phyloP scores from a whole-genome alignment of 2,888 invertebrate genomes.

The Volucella inflata region DNA sequence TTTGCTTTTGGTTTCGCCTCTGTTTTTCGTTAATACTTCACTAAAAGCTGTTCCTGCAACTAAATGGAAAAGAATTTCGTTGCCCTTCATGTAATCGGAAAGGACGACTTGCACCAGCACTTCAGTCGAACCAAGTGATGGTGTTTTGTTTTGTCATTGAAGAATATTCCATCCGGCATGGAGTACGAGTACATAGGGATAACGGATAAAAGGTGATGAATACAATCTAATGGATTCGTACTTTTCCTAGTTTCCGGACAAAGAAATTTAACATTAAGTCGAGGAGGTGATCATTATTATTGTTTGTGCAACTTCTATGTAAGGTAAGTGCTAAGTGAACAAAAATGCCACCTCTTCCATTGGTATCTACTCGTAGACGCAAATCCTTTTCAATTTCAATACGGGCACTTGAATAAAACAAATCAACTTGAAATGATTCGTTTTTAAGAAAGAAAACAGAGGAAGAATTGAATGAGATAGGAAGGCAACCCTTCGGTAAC shows the following conservation, averaged over 20 bases:
- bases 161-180: slow-evolving; percentile 69
- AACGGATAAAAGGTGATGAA: slow-evolving; percentile 24
- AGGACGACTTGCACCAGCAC: not conserved
- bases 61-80: not conserved
- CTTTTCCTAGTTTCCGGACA: slow-evolving; percentile 63
- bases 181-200: too few species aligned
- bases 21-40: slow-evolving; percentile 20
- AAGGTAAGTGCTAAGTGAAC: too few species aligned
- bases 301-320: slow-evolving; percentile 36
- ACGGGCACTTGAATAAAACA: slow-evolving; percentile 63
- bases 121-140: slow-evolving; percentile 46
- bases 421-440: slow-evolving; percentile 68
- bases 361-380: slow-evolving; percentile 1
- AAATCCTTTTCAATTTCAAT: slow-evolving; percentile 45
- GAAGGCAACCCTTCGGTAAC: too few species aligned
- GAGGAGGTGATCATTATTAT: slow-evolving; percentile 55
- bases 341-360: not conserved
- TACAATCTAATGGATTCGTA: slow-evolving; percentile 70
- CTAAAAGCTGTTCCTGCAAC: not conserved
- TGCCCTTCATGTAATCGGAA: not conserved
- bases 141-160: slow-evolving; percentile 72
- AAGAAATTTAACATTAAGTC: slow-evolving; percentile 56
- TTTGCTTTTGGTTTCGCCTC: slow-evolving; percentile 7
- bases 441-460: slow-evolving; percentile 28
- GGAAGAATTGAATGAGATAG: slow-evolving; percentile 5